Percentiles rank a stretch among this genome's conserved stretches.
Evolutionary conservation across 2,113 vertebrate species (phyloP).

Genomic region (Hemichromis elongatus): DNA sequence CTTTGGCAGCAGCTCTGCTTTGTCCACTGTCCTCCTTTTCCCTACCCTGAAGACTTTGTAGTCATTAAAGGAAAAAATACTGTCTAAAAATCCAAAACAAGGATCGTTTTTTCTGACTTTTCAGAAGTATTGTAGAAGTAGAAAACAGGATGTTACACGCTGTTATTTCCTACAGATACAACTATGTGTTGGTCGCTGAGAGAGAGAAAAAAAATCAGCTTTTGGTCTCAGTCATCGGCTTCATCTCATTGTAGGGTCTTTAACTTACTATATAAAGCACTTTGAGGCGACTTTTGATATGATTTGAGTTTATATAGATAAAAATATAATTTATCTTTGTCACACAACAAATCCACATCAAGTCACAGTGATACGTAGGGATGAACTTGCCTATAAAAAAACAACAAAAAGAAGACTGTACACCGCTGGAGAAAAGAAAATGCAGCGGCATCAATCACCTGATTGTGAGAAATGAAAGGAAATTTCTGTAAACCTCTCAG

Average conservation of each 20-base stretch:
- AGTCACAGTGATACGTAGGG: background rate
- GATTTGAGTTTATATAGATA: background rate
- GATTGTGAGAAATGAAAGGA: background rate
- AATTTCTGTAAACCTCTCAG: no score
- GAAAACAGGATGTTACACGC: background rate
- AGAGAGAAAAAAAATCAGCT: background rate
- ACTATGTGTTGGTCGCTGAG: background rate
- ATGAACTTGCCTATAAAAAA: background rate
- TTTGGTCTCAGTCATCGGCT: background rate
- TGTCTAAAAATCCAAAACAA: background rate
- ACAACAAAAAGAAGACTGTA: background rate
- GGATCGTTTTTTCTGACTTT: background rate
- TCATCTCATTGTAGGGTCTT: background rate
- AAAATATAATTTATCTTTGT: background rate
- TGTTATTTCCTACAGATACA: background rate
- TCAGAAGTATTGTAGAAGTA: background rate
- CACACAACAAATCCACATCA: background rate
- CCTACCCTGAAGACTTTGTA: background rate
- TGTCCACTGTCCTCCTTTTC: background rate
- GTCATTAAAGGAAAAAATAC: background rate
- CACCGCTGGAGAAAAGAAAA: background rate
- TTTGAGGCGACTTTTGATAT: background rate
- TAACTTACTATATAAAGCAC: background rate
- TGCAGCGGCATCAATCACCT: background rate
- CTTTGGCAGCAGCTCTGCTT: background rate